Evolutionary conservation across 2,113 vertebrate species (phyloP), one percentile per base, ranked within the genome.

Genomic region (Ranitomeya variabilis): DNA sequence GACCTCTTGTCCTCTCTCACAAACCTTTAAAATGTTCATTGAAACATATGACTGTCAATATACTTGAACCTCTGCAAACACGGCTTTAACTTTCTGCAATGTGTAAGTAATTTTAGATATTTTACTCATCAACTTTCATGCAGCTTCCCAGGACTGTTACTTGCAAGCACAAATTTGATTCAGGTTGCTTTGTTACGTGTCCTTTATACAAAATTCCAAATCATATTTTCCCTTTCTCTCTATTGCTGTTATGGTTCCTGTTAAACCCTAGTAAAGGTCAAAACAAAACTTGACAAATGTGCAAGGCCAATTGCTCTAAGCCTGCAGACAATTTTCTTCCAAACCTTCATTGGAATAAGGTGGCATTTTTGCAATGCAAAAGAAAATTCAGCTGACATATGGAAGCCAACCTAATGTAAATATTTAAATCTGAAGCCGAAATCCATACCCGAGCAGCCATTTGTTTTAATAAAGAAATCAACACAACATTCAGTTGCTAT

Each of bases 381-480:
- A 23, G 62, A 69, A 69, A 67, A 67, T 66, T 21, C 64, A 54
- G 81, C 45, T 66, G 16, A 67, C 64, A 66, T 19, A 55, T 71
- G 51, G 37, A 54, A 52, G 64, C 82, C 82, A 55, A 55, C 7
- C n/a, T 14, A 26, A 84, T 84, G 45, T 71, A 69, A 69, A 84
- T 69, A 66, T 71, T 71, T 84, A n/a, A 84, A 12, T 37, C 60
- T 26, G 7, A 71, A 71, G 18, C 64, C 14, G 16, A 71, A 55
- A 71, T 84, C 26, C 52, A 18, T 71, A 6, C 45, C 14, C 62
- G 71, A 3, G 9, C 14, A 71, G 82, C 66, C 37, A 55, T 84
- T 84, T 51, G 82, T 54, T 71, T 54, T 26, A 84, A 71, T 69
- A 67, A 83, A 83, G 45, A 84, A 54, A 69, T 71, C 64, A 84